Conservation (phyloP, 1,140 invertebrate species). For the Bombus terrestris region DNA sequence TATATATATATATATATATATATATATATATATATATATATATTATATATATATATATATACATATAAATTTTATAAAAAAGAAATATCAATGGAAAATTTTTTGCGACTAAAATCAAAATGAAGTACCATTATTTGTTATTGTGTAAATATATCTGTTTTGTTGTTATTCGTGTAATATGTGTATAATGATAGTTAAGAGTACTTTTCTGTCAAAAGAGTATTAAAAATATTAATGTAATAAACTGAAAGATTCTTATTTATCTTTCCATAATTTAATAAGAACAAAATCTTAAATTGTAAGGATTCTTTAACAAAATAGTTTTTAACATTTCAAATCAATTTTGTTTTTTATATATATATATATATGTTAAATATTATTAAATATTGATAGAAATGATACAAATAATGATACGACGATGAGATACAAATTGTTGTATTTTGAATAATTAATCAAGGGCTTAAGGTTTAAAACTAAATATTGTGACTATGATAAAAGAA, state of each 20-base stretch:
- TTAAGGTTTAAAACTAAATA: slow-evolving; percentile 12
- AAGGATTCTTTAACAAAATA: neutral
- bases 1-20: neutral
- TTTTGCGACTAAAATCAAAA: slow-evolving; percentile 19
- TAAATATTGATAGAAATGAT: neutral
- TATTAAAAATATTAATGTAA: slow-evolving; percentile 28
- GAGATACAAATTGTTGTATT: neutral
- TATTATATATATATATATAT: slow-evolving; percentile 4
- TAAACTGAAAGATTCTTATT: slow-evolving; percentile 24
- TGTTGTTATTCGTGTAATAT: slow-evolving; percentile 36
- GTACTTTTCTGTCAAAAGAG: slow-evolving; percentile 30
- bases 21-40: neutral
- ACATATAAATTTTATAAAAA: slow-evolving; percentile 26
- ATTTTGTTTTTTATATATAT: neutral
- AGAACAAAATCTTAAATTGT: neutral
- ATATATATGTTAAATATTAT: neutral
- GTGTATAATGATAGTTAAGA: slow-evolving; percentile 43
- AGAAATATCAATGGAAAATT: neutral
- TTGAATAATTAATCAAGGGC: neutral
- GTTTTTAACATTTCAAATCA: neutral
- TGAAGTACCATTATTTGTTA: slow-evolving; percentile 34
- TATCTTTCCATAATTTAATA: neutral
- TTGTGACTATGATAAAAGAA: neutral
- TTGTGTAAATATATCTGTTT: slow-evolving; percentile 44
- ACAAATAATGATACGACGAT: neutral